Conservation (phyloP, 2,888 invertebrate genomes). For the Xiphydria camelus region DNA sequence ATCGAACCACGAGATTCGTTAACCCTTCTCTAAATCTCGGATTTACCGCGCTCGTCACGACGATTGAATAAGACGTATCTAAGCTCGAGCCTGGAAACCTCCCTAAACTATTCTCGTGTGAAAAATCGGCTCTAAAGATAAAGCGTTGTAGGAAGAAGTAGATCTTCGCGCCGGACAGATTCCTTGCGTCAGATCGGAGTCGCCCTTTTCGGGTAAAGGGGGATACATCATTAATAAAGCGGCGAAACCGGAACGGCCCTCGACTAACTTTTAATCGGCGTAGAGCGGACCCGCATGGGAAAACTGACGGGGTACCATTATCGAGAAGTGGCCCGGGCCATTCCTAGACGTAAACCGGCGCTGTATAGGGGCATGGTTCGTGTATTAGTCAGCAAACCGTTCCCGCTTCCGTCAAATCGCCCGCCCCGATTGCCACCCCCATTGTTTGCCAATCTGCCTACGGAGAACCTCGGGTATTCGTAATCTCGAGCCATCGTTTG, state of each 20-base stretch:
- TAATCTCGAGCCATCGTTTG: slow-evolving; percentile 21
- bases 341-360: neutral
- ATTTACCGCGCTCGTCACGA: no score
- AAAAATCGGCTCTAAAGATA: no score
- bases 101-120: no score
- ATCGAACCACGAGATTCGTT: no score
- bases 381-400: slow-evolving; percentile 34
- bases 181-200: no score
- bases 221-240: neutral
- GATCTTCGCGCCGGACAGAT: no score
- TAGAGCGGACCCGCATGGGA: slow-evolving; percentile 30
- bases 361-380: slow-evolving; percentile 28
- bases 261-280: slow-evolving; percentile 24
- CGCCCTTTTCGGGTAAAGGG: no score
- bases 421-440: slow-evolving; percentile 17
- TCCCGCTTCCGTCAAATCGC: slow-evolving; percentile 24
- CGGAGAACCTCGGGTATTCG: slow-evolving; percentile 13
- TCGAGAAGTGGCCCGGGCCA: slow-evolving; percentile 22
- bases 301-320: slow-evolving; percentile 21
- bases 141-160: no score
- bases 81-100: no score
- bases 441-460: slow-evolving; percentile 39
- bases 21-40: no score
- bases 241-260: neutral
- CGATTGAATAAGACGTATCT: no score